These are phyloP conservation scores for Hemiprocne comata DNA, from an alignment of 2,113 vertebrate genomes.

Conservation along the genomic window DNA sequence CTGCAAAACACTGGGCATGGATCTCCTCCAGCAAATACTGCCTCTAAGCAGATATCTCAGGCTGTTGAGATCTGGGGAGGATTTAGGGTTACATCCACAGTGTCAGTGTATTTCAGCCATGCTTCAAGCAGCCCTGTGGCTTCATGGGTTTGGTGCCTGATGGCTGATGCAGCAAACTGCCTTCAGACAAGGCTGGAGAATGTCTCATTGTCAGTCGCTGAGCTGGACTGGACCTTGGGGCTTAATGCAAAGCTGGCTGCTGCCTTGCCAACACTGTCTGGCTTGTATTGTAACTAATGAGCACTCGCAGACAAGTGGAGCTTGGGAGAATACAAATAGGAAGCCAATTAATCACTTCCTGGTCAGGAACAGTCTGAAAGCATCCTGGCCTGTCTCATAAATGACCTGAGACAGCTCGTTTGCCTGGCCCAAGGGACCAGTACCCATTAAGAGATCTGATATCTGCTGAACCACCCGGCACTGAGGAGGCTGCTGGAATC, in stretches of 20 bases:
- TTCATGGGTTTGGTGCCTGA: neutral
- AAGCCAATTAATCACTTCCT: conserved; percentile 18
- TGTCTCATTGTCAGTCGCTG: neutral
- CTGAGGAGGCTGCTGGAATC: neutral
- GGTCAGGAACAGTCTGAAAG: neutral
- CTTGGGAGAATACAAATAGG: neutral
- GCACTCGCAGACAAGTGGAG: neutral
- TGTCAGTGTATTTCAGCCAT: neutral
- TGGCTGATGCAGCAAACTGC: neutral
- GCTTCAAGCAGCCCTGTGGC: neutral
- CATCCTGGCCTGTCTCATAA: neutral
- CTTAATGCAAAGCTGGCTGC: neutral
- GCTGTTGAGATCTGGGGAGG: neutral
- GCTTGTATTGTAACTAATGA: neutral
- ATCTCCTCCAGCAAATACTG: neutral
- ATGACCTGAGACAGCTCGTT: neutral
- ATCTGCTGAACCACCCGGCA: neutral
- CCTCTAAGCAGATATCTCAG: neutral
- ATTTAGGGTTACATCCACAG: neutral
- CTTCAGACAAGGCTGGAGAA: neutral
- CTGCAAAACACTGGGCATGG: neutral
- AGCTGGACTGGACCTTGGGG: neutral
- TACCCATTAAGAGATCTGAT: neutral
- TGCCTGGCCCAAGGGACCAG: neutral
- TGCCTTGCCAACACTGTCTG: neutral